Evolutionary conservation across 2,888 invertebrate species (phyloP).

Genomic region (Watsonalla cultraria): DNA sequence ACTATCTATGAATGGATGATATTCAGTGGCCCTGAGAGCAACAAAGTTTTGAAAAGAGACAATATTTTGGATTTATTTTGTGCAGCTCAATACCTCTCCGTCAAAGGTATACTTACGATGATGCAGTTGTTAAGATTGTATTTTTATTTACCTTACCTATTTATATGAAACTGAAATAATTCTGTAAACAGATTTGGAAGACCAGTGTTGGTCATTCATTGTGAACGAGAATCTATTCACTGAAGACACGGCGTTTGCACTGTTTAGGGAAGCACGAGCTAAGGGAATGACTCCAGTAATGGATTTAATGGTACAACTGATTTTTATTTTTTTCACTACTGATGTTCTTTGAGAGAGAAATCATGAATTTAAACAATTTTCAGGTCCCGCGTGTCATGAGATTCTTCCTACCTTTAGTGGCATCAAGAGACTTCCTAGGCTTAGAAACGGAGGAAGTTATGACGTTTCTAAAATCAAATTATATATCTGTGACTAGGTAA

Average conservation of each 20-base stretch:
- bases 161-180: background rate
- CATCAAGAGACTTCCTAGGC: conserved; percentile 85
- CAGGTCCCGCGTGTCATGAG: conserved; percentile 83
- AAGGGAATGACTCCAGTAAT: conserved; percentile 79
- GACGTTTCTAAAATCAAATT: conserved; percentile 83
- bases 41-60: conserved; percentile 81
- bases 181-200: conserved; percentile 79
- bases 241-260: conserved; percentile 86
- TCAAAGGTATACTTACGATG: conserved; percentile 75
- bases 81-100: conserved; percentile 83
- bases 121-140: background rate
- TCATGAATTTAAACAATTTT: conserved; percentile 2
- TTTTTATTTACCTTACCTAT: background rate
- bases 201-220: conserved; percentile 88
- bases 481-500: conserved; percentile 86
- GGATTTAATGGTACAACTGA: conserved; percentile 80
- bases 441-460: conserved; percentile 82
- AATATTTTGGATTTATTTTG: conserved; percentile 86
- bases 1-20: conserved; percentile 92
- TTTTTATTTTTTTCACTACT: background rate
- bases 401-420: conserved; percentile 87
- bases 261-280: conserved; percentile 80
- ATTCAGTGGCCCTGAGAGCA: conserved; percentile 79
- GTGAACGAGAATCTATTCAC: conserved; percentile 83
- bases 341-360: background rate